Conservation (phyloP, 2,888 invertebrate species). For the Bombylius discolor region DNA sequence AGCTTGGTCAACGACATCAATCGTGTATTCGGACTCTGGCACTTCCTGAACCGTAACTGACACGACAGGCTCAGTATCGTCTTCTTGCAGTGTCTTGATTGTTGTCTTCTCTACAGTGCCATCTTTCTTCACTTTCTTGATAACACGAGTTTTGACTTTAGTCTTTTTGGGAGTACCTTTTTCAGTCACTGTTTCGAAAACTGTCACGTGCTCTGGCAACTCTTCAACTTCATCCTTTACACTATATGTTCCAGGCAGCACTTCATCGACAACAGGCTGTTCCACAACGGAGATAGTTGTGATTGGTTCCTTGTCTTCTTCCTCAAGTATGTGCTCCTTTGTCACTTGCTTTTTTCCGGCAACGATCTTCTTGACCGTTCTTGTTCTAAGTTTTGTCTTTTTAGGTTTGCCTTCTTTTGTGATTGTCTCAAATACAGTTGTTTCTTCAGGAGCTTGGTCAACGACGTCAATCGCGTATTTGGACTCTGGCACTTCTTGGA, state of each 20-base stretch:
- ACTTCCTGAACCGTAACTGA: conserved; percentile 22
- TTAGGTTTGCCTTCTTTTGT: conserved; percentile 17
- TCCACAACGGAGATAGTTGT: conserved; percentile 20
- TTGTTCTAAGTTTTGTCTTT: conserved; percentile 22
- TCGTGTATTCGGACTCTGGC: conserved; percentile 17
- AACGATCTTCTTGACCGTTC: conserved; percentile 26
- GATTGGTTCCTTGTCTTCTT: conserved; percentile 27
- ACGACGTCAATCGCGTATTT: conserved; percentile 11
- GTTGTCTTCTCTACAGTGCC: conserved; percentile 23
- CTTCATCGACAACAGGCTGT: conserved; percentile 6
- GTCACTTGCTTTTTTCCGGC: conserved; percentile 28
- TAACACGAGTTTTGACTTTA: conserved; percentile 30
- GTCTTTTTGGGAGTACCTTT: conserved; percentile 27
- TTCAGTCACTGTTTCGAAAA: conserved; percentile 34
- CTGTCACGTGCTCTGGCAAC: conserved; percentile 21
- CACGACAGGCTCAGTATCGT: conserved; percentile 23
- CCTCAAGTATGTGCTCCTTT: conserved; percentile 32
- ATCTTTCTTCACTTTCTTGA: conserved; percentile 14
- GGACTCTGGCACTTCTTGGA: conserved; percentile 13
- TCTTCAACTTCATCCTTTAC: conserved; percentile 8
- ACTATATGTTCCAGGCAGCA: not conserved
- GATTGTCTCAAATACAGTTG: conserved; percentile 29
- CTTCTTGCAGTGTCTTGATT: conserved; percentile 25
- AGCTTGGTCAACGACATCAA: conserved; percentile 10
- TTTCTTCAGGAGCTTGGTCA: conserved; percentile 6